Evolutionary conservation across 1,140 invertebrate species (phyloP).

Genomic region (Bombus difficillimus): DNA sequence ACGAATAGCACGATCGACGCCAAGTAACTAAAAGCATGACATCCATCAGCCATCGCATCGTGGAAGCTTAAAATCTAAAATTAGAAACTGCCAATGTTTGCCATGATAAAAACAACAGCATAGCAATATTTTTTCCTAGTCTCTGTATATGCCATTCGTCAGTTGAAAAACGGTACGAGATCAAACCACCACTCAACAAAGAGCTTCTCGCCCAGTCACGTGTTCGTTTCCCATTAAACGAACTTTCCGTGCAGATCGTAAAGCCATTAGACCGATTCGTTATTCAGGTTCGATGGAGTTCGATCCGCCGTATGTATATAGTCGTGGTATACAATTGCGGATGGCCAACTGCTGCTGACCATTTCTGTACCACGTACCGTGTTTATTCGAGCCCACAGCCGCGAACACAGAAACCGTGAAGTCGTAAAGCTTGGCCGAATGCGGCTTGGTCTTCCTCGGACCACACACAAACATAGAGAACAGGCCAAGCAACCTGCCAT

Average conservation of each 20-base stretch:
- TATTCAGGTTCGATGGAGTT: slow-evolving; percentile 15
- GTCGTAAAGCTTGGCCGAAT: slow-evolving; percentile 59
- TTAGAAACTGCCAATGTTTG: too few species aligned
- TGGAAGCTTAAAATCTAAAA: too few species aligned
- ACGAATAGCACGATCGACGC: too few species aligned
- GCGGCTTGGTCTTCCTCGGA: not conserved
- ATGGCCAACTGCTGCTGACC: not conserved
- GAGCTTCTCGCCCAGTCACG: not conserved
- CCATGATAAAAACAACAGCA: too few species aligned
- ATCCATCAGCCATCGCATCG: too few species aligned
- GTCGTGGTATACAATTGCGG: not conserved
- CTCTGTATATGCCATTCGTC: not conserved
- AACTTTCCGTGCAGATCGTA: not conserved
- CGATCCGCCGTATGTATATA: not conserved
- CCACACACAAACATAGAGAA: not conserved
- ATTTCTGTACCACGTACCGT: slow-evolving; percentile 5
- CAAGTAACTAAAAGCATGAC: too few species aligned
- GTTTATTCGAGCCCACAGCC: slow-evolving; percentile 38
- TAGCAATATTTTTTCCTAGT: not conserved
- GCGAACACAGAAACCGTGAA: slow-evolving; percentile 51
- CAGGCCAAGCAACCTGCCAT: not conserved
- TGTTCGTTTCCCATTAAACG: slow-evolving; percentile 13
- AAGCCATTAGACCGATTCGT: slow-evolving; percentile 7
- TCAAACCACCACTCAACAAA: not conserved
- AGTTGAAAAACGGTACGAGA: not conserved